Conservation (phyloP, 2,888 invertebrate species). For the Encarsia formosa region DNA sequence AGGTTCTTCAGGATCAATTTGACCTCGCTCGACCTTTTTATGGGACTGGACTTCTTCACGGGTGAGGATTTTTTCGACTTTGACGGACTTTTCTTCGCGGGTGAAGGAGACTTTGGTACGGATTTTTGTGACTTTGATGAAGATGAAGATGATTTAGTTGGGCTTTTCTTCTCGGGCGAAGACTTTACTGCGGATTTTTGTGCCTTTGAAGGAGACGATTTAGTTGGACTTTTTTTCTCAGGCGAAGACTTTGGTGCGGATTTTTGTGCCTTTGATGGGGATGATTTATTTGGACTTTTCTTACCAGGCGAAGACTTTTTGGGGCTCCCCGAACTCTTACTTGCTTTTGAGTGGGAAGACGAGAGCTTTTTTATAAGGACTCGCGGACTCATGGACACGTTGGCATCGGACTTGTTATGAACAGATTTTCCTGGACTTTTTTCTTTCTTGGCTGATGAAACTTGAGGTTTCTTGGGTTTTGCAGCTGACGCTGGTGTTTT, state of each 20-base stretch:
- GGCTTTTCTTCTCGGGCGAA: neutral
- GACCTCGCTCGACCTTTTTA: no score
- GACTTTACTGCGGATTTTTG: neutral
- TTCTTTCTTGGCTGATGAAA: neutral
- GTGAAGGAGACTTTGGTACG: neutral
- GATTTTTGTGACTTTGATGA: neutral
- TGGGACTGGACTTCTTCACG: no score
- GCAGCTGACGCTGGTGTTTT: neutral
- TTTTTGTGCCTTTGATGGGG: neutral
- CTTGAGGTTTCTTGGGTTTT: neutral
- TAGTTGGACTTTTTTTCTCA: neutral
- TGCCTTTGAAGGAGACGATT: neutral
- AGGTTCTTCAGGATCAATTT: neutral
- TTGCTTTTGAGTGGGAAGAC: no score
- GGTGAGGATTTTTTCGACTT: no score
- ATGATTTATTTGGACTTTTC: neutral
- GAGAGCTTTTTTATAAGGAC: slow-evolving; percentile 17
- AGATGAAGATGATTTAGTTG: neutral
- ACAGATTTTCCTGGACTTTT: neutral
- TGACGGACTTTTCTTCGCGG: neutral
- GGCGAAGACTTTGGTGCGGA: neutral
- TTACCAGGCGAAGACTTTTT: neutral
- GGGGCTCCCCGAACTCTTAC: no score
- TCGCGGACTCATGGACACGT: slow-evolving; percentile 17
- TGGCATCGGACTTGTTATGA: neutral